Evolutionary conservation across 2,888 invertebrate genomes (phyloP).

Genomic region (Euproctis similis): DNA sequence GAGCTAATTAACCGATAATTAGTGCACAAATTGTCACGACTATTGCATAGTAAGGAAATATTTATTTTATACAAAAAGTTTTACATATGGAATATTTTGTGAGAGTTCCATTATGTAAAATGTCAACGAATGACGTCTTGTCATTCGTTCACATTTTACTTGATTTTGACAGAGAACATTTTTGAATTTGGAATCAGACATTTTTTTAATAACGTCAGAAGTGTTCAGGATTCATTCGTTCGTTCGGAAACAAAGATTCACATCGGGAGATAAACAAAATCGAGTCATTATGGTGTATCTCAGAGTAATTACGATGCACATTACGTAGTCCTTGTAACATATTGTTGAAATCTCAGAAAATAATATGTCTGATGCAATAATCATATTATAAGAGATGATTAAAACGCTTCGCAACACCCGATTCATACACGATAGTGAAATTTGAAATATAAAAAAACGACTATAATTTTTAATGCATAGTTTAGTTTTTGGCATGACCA

Average conservation of each 20-base stretch:
- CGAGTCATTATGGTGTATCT: slow-evolving; percentile 31
- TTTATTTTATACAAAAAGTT: no score
- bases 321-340: slow-evolving; percentile 49
- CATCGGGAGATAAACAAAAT: slow-evolving; percentile 22
- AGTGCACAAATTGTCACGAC: slow-evolving; percentile 35
- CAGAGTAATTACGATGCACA: slow-evolving; percentile 34
- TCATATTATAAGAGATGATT: slow-evolving; percentile 26
- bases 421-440: slow-evolving; percentile 9
- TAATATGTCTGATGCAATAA: slow-evolving; percentile 25
- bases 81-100: no score
- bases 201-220: no score
- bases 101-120: no score
- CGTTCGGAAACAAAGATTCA: slow-evolving; percentile 22
- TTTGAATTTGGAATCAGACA: no score
- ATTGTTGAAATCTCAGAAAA: slow-evolving; percentile 32
- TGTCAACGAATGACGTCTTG: no score
- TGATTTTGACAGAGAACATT: no score
- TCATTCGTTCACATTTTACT: no score
- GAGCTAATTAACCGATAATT: slow-evolving; percentile 33
- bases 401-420: slow-evolving; percentile 15
- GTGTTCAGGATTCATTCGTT: slow-evolving; percentile 5
- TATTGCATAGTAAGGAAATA: no score
- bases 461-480: slow-evolving; percentile 9
- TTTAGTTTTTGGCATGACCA: slow-evolving; percentile 5
- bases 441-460: slow-evolving; percentile 10